phyloP scores from a whole-genome alignment of 2,113 vertebrate species.

The Calidris pugnax region DNA sequence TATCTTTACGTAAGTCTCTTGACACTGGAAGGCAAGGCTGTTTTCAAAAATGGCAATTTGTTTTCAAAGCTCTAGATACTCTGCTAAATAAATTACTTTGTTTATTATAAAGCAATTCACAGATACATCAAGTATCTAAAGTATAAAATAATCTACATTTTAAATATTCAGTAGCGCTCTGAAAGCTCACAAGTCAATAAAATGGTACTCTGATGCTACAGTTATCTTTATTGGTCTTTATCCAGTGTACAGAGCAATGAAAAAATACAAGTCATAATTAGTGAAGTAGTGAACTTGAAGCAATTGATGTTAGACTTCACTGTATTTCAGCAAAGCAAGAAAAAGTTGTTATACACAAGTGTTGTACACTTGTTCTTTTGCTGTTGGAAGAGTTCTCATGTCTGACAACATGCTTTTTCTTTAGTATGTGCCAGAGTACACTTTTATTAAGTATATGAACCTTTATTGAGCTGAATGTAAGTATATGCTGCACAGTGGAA shows the following conservation, averaged over 20 bases:
- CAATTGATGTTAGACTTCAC: not conserved
- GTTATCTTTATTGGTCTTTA: not conserved
- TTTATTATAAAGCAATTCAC: not conserved
- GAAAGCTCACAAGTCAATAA: not conserved
- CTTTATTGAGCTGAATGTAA: not conserved
- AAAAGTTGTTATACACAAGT: not conserved
- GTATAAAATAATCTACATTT: not conserved
- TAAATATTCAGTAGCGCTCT: not conserved
- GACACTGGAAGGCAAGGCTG: not conserved
- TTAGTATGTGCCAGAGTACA: not conserved
- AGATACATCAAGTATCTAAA: not conserved
- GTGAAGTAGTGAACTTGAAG: not conserved
- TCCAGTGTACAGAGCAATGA: not conserved
- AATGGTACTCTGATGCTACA: not conserved
- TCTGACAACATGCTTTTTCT: not conserved
- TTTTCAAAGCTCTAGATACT: not conserved
- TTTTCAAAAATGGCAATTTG: constrained; percentile 1
- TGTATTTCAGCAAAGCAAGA: not conserved
- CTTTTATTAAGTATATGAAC: not conserved
- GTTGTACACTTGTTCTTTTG: not conserved
- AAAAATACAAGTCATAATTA: not conserved
- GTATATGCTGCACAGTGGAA: not conserved
- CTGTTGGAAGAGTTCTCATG: not conserved
- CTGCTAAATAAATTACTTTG: not conserved
- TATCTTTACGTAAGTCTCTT: not conserved